These are phyloP conservation scores for Dioctria rufipes DNA, from an alignment of 2,888 invertebrate genomes.

Conservation along the genomic window DNA sequence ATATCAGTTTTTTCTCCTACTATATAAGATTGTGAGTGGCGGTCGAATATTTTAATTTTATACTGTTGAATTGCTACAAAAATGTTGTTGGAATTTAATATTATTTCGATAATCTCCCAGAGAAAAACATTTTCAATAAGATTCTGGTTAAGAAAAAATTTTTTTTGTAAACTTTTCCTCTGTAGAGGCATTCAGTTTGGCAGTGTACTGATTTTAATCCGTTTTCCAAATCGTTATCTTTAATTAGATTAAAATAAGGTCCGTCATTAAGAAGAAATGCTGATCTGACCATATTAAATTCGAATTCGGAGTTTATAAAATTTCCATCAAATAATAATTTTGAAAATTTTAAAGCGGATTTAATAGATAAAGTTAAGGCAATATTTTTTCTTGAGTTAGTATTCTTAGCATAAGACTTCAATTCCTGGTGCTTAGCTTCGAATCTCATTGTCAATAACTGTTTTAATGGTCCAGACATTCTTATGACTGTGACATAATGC, in stretches of 20 bases:
- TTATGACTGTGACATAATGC: slow-evolving; percentile 9
- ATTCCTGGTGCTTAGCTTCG: slow-evolving; percentile 15
- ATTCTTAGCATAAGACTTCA: slow-evolving; percentile 20
- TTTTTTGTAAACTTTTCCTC: not conserved
- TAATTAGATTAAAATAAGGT: not conserved
- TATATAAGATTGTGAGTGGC: not conserved
- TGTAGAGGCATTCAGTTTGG: not conserved
- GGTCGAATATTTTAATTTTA: not conserved
- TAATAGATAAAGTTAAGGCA: not conserved
- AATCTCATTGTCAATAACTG: slow-evolving; percentile 1
- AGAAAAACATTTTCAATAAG: not conserved
- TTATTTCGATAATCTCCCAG: not conserved
- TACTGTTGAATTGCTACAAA: not conserved
- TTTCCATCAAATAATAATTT: not conserved
- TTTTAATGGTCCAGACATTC: slow-evolving; percentile 14
- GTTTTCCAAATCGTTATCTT: not conserved
- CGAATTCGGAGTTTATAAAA: not conserved
- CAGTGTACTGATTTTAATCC: not conserved
- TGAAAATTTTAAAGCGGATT: slow-evolving; percentile 6
- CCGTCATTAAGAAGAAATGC: not conserved
- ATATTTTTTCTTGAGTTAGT: slow-evolving; percentile 20
- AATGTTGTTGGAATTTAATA: not conserved
- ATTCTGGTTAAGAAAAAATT: not conserved
- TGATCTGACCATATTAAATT: not conserved
- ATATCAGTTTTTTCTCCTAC: not conserved